Percentiles rank a stretch among this genome's conserved stretches.
phyloP scores from a whole-genome alignment of 1,140 invertebrate genomes.

The Araneus ventricosus region DNA sequence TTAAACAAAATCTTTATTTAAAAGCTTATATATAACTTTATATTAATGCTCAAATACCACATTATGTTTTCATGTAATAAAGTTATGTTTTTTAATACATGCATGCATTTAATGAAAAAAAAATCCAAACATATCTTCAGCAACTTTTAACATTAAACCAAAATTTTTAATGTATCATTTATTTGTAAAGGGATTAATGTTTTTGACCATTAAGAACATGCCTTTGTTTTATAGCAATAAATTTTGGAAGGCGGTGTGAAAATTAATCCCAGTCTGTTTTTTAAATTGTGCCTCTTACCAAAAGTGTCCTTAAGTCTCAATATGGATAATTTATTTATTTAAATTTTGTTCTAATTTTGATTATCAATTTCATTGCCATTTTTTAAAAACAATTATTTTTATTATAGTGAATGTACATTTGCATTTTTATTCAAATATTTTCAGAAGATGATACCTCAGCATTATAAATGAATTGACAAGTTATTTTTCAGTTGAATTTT shows the following conservation, averaged over 20 bases:
- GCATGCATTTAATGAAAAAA: slow-evolving; percentile 28
- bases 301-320: slow-evolving; percentile 68
- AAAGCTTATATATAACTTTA: slow-evolving; percentile 16
- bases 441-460: too few species aligned
- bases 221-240: slow-evolving; percentile 47
- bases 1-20: slow-evolving; percentile 35
- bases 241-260: slow-evolving; percentile 7
- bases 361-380: not conserved
- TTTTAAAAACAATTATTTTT: not conserved
- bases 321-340: not conserved
- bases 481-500: too few species aligned
- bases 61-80: slow-evolving; percentile 60
- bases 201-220: slow-evolving; percentile 6
- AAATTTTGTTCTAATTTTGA: not conserved
- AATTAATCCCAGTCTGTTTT: not conserved
- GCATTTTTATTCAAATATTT: too few species aligned
- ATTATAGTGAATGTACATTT: not conserved
- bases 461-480: too few species aligned
- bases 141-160: slow-evolving; percentile 63
- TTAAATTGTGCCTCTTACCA: slow-evolving; percentile 60
- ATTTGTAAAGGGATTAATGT: not conserved
- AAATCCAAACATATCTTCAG: slow-evolving; percentile 61
- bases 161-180: slow-evolving; percentile 19
- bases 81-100: not conserved
- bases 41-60: slow-evolving; percentile 62